phyloP scores from a whole-genome alignment of 2,113 vertebrate species.

The Garra rufa region DNA sequence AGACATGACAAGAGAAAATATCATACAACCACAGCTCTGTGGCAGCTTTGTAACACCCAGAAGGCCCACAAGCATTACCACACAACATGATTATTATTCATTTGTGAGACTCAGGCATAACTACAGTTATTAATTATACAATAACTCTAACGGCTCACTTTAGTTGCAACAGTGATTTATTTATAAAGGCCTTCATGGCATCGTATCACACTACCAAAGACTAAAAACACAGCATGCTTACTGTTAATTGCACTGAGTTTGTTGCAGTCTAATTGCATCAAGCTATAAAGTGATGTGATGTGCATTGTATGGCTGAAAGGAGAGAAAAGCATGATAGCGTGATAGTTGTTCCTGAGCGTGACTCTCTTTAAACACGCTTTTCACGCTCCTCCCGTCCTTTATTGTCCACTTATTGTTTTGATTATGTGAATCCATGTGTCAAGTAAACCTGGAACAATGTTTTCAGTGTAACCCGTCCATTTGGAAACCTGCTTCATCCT shows the following conservation, averaged over 20 bases:
- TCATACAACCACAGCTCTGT: not conserved
- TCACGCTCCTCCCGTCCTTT: not conserved
- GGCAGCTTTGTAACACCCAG: not conserved
- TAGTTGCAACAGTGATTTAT: not conserved
- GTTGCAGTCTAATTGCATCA: not conserved
- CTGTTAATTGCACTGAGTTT: conserved; percentile 5
- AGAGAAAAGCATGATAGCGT: not conserved
- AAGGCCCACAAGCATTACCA: conserved; percentile 11
- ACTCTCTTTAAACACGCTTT: no score
- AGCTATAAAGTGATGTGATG: not conserved
- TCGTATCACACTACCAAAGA: not conserved
- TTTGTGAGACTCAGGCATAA: not conserved
- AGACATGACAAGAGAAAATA: conserved; percentile 36
- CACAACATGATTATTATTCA: not conserved
- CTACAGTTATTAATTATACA: conserved; percentile 1
- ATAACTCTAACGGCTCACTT: conserved; percentile 11
- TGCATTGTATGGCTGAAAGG: not conserved
- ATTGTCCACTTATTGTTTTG: not conserved
- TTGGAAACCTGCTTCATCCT: not conserved
- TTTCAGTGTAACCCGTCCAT: not conserved
- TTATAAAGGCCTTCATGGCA: not conserved
- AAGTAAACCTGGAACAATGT: not conserved
- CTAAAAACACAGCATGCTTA: not conserved
- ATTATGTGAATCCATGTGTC: not conserved
- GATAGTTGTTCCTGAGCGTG: not conserved